Evolutionary conservation across 2,888 invertebrate genomes (phyloP).

Genomic region (Meloe dianella): DNA sequence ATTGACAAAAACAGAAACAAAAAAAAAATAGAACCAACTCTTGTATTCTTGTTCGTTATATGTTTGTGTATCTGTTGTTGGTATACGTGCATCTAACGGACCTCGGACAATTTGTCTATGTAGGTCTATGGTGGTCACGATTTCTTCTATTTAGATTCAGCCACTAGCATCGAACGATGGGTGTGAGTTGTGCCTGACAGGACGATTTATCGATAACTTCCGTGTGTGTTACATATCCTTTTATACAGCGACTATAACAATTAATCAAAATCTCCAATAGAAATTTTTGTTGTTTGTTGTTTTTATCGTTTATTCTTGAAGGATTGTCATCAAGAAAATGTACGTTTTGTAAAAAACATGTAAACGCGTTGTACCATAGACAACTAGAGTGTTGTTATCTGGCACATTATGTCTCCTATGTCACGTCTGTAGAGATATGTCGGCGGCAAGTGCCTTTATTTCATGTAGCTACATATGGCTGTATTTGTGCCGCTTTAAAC

Average conservation of each 20-base stretch:
- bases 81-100: constrained; percentile 50
- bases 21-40: no score
- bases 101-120: constrained; percentile 51
- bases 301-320: background rate
- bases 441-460: constrained; percentile 45
- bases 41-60: constrained; percentile 25
- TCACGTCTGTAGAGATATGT: constrained; percentile 52
- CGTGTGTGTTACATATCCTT: constrained; percentile 48
- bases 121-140: constrained; percentile 53
- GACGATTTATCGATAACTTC: constrained; percentile 54
- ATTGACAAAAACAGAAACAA: no score
- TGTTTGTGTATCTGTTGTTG: constrained; percentile 48
- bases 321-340: constrained; percentile 8
- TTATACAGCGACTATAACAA: constrained; percentile 16
- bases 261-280: constrained; percentile 23
- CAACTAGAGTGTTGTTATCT: constrained; percentile 48
- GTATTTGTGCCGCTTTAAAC: constrained; percentile 1
- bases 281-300: constrained; percentile 26
- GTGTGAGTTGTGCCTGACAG: constrained; percentile 54
- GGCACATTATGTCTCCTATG: constrained; percentile 51
- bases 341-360: constrained; percentile 36
- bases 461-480: constrained; percentile 20
- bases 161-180: constrained; percentile 44
- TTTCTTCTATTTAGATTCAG: constrained; percentile 35
- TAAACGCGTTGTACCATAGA: constrained; percentile 42